A percentile compares a stretch with the other conserved stretches of the same genome.
These are phyloP conservation scores for Muscicapa striata DNA, from an alignment of 2,797 vertebrate species.

Conservation along the genomic window DNA sequence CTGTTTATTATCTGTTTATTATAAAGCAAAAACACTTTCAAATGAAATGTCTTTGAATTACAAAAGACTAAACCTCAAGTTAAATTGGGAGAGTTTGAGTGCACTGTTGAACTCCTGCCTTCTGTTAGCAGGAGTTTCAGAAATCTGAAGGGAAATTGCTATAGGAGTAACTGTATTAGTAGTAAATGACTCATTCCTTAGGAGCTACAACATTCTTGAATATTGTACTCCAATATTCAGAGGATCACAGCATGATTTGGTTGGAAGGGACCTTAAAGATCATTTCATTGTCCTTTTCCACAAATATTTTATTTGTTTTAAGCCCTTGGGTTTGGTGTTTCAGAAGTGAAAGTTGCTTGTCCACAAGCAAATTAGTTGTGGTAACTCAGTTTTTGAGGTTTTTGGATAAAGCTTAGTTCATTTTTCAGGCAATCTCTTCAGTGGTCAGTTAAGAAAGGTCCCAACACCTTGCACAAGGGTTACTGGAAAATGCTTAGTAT, in stretches of 20 bases:
- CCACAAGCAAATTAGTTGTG: neutral
- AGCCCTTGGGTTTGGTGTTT: neutral
- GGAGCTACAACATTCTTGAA: neutral
- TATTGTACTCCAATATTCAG: neutral
- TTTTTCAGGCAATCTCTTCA: neutral
- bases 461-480: conserved; percentile 2
- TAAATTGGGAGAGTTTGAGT: neutral
- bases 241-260: neutral
- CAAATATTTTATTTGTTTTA: neutral
- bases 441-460: neutral
- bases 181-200: neutral
- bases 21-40: conserved; percentile 26
- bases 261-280: neutral
- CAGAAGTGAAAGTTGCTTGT: neutral
- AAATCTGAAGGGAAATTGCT: neutral
- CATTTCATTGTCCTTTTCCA: neutral
- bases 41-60: conserved; percentile 19
- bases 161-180: neutral
- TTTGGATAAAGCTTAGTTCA: neutral
- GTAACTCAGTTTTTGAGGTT: neutral
- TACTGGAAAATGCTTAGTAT: neutral
- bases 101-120: neutral
- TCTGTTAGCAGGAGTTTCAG: neutral
- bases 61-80: neutral
- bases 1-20: conserved; percentile 69